Percentiles rank a stretch among this genome's conserved stretches.
Conservation (phyloP, 2,797 vertebrate species). For the Squalus acanthias region DNA sequence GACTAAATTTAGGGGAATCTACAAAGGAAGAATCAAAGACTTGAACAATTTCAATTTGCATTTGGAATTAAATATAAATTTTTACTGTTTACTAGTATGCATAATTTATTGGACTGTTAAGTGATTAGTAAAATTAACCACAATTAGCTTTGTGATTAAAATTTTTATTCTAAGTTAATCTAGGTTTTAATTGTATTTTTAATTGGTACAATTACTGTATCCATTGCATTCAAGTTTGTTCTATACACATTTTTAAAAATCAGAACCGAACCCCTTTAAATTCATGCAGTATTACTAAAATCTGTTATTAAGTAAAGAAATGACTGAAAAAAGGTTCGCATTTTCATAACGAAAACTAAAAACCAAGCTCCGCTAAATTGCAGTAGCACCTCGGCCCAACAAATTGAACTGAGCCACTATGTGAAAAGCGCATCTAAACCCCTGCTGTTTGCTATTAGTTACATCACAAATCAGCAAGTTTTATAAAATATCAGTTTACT, state of each 20-base stretch:
- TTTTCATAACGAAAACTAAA: neutral
- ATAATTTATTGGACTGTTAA: neutral
- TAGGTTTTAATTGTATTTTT: neutral
- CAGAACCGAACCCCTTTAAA: neutral
- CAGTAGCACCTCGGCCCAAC: neutral
- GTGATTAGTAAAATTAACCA: neutral
- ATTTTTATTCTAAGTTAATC: neutral
- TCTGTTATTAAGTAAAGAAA: neutral
- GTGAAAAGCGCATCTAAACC: neutral
- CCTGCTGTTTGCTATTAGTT: neutral
- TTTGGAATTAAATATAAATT: neutral
- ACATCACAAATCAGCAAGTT: neutral
- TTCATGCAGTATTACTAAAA: neutral
- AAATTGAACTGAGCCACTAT: neutral
- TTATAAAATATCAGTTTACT: neutral
- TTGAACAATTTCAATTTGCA: neutral
- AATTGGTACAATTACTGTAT: neutral
- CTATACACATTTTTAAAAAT: neutral
- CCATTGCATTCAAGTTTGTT: neutral
- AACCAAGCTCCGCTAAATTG: neutral
- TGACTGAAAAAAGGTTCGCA: neutral
- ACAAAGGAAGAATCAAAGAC: neutral
- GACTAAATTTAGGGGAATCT: neutral
- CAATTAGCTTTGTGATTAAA: neutral
- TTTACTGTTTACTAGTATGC: neutral